A percentile compares a stretch with the other conserved stretches of the same genome.
Evolutionary conservation across 2,888 invertebrate species (phyloP).

Genomic region (Eustalomyia histrio): DNA sequence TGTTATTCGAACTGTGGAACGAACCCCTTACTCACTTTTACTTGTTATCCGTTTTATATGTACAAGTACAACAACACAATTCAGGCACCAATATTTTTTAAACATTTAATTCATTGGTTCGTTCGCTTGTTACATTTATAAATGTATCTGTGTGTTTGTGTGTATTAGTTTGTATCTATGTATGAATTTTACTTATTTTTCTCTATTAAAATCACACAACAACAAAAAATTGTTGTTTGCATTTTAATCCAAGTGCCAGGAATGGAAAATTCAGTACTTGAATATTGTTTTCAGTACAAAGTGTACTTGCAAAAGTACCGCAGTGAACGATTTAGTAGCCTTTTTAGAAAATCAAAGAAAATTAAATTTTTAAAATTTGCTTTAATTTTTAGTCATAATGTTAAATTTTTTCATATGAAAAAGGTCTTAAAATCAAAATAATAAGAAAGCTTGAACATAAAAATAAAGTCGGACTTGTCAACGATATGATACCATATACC

Average conservation of each 20-base stretch:
- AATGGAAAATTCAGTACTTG: too few species aligned
- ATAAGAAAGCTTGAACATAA: too few species aligned
- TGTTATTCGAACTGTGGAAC: slow-evolving; percentile 18
- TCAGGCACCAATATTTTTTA: slow-evolving; percentile 46
- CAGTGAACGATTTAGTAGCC: too few species aligned
- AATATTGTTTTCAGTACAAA: too few species aligned
- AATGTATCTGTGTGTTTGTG: not conserved
- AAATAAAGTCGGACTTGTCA: too few species aligned
- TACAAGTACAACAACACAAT: slow-evolving; percentile 9
- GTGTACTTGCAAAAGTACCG: too few species aligned
- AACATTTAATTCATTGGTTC: slow-evolving; percentile 29
- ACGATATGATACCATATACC: too few species aligned
- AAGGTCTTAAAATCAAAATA: too few species aligned
- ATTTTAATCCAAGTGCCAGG: slow-evolving; percentile 9
- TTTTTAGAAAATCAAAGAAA: too few species aligned
- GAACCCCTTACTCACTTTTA: slow-evolving; percentile 5
- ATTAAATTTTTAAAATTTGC: too few species aligned
- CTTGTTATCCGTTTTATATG: slow-evolving; percentile 25
- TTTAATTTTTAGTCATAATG: too few species aligned
- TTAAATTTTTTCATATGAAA: too few species aligned
- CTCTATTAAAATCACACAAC: slow-evolving; percentile 36
- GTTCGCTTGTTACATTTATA: slow-evolving; percentile 27
- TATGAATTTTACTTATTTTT: slow-evolving; percentile 36
- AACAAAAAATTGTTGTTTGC: slow-evolving; percentile 34
- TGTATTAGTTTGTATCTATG: not conserved